Conservation (phyloP, 2,113 vertebrate species). For the Electrona antarctica region DNA sequence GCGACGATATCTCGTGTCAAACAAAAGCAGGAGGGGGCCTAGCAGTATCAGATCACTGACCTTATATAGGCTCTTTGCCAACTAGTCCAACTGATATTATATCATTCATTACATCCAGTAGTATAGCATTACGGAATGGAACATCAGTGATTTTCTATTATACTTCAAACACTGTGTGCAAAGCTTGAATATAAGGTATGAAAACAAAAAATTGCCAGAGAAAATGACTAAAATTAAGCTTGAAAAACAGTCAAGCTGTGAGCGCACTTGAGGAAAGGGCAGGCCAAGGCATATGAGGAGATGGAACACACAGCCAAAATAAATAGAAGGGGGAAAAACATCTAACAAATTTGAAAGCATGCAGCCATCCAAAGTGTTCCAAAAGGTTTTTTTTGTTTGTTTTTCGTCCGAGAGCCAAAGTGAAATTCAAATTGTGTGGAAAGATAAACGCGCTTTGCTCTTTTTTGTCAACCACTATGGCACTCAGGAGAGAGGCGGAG, state of each 20-base stretch:
- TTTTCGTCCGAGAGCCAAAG: constrained; percentile 54
- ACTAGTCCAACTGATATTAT: no score
- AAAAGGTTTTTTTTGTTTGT: neutral
- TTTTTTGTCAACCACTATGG: constrained; percentile 17
- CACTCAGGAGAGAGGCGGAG: neutral
- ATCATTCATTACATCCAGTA: no score
- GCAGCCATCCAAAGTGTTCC: constrained; percentile 32
- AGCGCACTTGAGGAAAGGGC: constrained; percentile 39
- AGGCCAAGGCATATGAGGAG: constrained; percentile 13
- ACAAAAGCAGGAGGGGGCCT: no score
- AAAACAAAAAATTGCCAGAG: no score
- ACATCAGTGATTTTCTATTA: neutral
- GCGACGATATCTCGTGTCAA: no score
- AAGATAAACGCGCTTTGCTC: constrained; percentile 60
- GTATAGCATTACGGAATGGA: neutral
- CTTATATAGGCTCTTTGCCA: no score
- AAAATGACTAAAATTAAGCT: no score
- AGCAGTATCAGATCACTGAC: no score
- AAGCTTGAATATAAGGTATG: neutral
- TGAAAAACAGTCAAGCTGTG: neutral
- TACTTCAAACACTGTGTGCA: neutral
- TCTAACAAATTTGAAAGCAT: constrained; percentile 60
- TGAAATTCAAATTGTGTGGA: constrained; percentile 68
- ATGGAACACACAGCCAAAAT: constrained; percentile 34
- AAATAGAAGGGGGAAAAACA: constrained; percentile 47